These are phyloP conservation scores for Furnarius figulus DNA, from an alignment of 2,113 vertebrate species.

Conservation along the genomic window DNA sequence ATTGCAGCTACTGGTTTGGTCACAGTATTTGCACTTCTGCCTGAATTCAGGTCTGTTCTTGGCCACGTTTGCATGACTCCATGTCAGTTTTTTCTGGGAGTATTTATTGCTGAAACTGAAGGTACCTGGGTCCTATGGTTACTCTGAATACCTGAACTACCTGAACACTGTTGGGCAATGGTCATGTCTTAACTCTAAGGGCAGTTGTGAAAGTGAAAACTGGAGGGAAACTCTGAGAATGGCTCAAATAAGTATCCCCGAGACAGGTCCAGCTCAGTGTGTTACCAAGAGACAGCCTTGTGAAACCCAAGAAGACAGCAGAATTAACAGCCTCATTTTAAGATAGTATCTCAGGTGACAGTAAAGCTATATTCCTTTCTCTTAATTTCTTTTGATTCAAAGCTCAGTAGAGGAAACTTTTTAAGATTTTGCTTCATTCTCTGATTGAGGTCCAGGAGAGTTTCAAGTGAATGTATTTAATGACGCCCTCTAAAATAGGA, in stretches of 20 bases:
- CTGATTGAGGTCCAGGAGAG: background rate
- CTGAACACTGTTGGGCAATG: background rate
- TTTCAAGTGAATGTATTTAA: background rate
- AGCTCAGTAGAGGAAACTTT: background rate
- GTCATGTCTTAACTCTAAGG: background rate
- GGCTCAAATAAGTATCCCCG: background rate
- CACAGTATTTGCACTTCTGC: background rate
- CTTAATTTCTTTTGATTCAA: background rate
- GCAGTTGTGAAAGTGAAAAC: background rate
- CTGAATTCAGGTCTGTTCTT: background rate
- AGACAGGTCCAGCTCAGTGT: background rate
- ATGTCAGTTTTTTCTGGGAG: background rate
- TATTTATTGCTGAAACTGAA: background rate
- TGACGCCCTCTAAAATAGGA: background rate
- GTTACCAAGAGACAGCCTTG: background rate
- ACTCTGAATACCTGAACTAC: background rate
- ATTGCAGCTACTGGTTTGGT: background rate
- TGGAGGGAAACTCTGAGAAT: background rate
- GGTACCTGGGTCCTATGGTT: background rate
- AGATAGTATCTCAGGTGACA: background rate
- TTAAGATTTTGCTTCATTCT: background rate
- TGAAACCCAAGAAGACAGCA: conserved; percentile 52
- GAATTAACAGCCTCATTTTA: background rate
- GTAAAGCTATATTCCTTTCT: background rate
- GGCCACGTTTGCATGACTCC: background rate